Conservation (phyloP, 1,140 invertebrate species). For the Drosophila pallidifrons region DNA sequence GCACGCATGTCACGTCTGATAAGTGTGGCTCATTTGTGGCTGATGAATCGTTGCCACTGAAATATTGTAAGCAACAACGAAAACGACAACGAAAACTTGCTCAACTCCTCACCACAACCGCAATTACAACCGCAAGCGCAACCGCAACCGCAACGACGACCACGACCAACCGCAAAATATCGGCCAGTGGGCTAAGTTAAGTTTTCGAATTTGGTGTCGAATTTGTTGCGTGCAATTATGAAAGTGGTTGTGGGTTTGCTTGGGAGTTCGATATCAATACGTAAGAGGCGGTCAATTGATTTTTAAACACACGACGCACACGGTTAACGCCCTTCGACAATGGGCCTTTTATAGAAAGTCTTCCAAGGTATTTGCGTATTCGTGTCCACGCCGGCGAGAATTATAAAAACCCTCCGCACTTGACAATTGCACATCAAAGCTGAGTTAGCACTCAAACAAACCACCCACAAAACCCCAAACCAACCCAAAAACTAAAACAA, state of each 20-base stretch:
- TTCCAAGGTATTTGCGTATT: constrained; percentile 58
- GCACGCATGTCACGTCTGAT: constrained; percentile 36
- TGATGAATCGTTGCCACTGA: constrained; percentile 35
- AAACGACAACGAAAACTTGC: constrained; percentile 46
- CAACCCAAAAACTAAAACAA: constrained; percentile 39
- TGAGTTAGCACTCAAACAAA: constrained; percentile 58
- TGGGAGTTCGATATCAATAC: constrained; percentile 28
- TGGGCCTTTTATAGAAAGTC: constrained; percentile 64
- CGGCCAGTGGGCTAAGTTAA: constrained; percentile 41
- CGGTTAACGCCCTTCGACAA: constrained; percentile 54
- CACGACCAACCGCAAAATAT: constrained; percentile 48
- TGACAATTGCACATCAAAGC: constrained; percentile 57
- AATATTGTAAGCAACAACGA: constrained; percentile 16
- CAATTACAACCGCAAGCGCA: too few species aligned
- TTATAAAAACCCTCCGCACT: constrained; percentile 66
- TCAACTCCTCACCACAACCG: constrained; percentile 12
- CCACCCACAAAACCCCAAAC: constrained; percentile 35
- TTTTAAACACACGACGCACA: constrained; percentile 52
- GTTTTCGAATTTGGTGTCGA: constrained; percentile 14
- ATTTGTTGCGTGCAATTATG: constrained; percentile 65
- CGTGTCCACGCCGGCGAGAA: constrained; percentile 43
- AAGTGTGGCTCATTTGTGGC: constrained; percentile 44
- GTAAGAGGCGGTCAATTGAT: constrained; percentile 70
- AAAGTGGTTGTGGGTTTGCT: constrained; percentile 42
- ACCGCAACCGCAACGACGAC: constrained; percentile 1